These are phyloP conservation scores for Rhabdomys pumilio DNA, from an alignment of 2,797 vertebrate genomes.

Conservation along the genomic window DNA sequence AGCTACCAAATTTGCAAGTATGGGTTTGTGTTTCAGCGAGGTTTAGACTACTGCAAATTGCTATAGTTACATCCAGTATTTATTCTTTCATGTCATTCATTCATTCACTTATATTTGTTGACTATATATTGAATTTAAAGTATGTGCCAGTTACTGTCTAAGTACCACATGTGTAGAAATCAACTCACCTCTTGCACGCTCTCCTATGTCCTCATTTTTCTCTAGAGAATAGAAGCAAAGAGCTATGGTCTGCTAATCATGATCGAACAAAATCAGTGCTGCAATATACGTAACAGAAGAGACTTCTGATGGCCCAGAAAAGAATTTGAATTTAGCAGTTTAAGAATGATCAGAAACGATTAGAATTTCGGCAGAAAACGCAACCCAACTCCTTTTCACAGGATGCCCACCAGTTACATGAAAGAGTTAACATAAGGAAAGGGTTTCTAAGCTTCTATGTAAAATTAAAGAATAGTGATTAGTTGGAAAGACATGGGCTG, in stretches of 20 bases:
- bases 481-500: not conserved
- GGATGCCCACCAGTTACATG: not conserved
- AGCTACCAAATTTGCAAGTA: not conserved
- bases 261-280: not conserved
- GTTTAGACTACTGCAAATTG: not conserved
- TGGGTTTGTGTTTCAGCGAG: not conserved
- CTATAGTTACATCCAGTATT: not conserved
- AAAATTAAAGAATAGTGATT: not conserved
- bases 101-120: not conserved
- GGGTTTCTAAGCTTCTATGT: not conserved
- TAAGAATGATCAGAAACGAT: not conserved
- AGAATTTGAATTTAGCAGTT: not conserved
- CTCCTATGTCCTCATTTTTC: not conserved
- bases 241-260: not conserved
- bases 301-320: not conserved
- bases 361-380: slow-evolving; percentile 8
- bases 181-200: not conserved
- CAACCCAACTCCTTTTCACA: not conserved
- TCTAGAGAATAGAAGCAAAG: not conserved
- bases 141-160: not conserved
- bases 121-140: not conserved
- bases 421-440: not conserved
- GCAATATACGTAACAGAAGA: not conserved
- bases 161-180: not conserved
- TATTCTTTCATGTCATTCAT: not conserved